These are phyloP conservation scores for Ctenomys sociabilis DNA, from an alignment of 2,113 vertebrate species.

Conservation along the genomic window DNA sequence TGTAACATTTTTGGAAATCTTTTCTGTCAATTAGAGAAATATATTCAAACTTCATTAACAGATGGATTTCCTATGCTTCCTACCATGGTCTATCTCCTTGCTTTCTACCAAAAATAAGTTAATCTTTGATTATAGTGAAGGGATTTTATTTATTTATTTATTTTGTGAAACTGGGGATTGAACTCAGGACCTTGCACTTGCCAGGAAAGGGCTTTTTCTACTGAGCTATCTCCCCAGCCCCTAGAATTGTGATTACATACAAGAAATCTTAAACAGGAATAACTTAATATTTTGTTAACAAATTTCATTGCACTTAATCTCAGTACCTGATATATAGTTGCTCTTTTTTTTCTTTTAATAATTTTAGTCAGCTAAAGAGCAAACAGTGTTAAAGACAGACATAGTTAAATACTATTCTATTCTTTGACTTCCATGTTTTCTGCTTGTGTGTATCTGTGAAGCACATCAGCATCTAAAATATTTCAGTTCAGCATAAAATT, in stretches of 20 bases:
- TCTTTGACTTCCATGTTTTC: slow-evolving; percentile 64
- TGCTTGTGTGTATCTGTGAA: slow-evolving; percentile 51
- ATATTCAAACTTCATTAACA: background rate
- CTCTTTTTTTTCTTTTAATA: too few relatives aligned
- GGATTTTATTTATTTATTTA: slow-evolving; percentile 24
- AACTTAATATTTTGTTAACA: too few relatives aligned
- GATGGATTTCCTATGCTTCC: slow-evolving; percentile 1
- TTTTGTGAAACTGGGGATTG: too few relatives aligned
- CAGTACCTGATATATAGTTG: too few relatives aligned
- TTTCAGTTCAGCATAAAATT: slow-evolving; percentile 68
- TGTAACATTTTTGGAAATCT: background rate
- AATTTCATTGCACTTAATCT: too few relatives aligned
- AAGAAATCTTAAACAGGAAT: too few relatives aligned
- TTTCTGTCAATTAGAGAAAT: background rate
- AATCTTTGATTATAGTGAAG: slow-evolving; percentile 14
- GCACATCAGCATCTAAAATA: slow-evolving; percentile 73
- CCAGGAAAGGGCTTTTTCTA: too few relatives aligned
- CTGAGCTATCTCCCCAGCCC: too few relatives aligned
- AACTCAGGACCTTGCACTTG: too few relatives aligned
- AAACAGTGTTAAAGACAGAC: slow-evolving; percentile 28
- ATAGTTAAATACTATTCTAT: slow-evolving; percentile 49
- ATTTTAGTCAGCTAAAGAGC: too few relatives aligned
- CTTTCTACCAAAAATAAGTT: slow-evolving; percentile 23
- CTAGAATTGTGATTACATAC: too few relatives aligned
- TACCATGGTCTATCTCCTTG: background rate